These are phyloP conservation scores for Neopipo cinnamomea DNA, from an alignment of 2,113 vertebrate species.

Conservation along the genomic window DNA sequence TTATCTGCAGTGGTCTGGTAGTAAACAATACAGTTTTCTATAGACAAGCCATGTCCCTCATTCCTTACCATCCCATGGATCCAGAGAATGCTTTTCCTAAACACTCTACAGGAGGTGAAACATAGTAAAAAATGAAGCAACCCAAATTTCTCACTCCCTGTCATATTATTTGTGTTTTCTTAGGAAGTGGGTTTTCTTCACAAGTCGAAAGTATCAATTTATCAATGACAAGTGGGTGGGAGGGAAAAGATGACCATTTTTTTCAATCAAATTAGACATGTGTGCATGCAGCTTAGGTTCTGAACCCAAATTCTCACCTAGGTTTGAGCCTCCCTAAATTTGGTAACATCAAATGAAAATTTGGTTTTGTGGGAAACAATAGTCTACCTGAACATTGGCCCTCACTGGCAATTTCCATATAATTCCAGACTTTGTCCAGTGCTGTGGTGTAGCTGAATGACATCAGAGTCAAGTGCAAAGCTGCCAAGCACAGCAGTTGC, in stretches of 20 bases:
- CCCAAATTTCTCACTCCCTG: background rate
- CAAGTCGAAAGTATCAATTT: background rate
- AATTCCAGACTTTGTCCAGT: background rate
- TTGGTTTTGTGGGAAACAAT: background rate
- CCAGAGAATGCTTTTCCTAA: background rate
- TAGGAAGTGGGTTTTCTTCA: background rate
- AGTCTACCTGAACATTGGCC: background rate
- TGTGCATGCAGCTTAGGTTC: background rate
- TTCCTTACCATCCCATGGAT: background rate
- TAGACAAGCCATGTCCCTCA: background rate
- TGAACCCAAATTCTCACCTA: background rate
- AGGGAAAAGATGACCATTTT: fast-evolving
- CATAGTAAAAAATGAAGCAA: background rate
- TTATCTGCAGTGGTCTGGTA: background rate
- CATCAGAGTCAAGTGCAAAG: background rate
- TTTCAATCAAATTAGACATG: background rate
- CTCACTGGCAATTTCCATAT: background rate
- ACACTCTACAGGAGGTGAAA: background rate
- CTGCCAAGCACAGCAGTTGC: background rate
- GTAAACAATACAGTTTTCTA: background rate
- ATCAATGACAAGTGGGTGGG: background rate
- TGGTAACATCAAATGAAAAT: background rate
- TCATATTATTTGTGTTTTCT: background rate
- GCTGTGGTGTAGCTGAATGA: background rate
- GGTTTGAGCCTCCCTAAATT: background rate